Percentiles rank a stretch among this genome's conserved stretches.
These are phyloP conservation scores for Entomobrya proxima DNA, from an alignment of 2,888 invertebrate species.

Conservation along the genomic window DNA sequence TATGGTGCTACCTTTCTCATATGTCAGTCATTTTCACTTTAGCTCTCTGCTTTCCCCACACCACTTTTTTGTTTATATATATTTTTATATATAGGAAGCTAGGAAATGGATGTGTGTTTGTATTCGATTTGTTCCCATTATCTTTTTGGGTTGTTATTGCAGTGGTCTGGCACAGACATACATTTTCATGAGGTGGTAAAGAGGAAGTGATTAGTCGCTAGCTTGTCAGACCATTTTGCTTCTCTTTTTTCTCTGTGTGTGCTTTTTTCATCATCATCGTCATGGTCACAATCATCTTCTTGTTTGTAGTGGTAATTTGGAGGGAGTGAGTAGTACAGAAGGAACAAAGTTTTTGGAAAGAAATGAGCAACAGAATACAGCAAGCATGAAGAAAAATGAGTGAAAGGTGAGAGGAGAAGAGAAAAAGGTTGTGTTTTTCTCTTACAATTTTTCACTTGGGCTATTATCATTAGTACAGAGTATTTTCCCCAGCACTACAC, in stretches of 20 bases:
- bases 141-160: constrained; percentile 5
- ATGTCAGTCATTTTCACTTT: constrained; percentile 1
- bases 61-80: not conserved
- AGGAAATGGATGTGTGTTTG: not conserved
- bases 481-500: not conserved
- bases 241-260: constrained; percentile 13
- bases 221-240: constrained; percentile 53
- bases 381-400: not conserved
- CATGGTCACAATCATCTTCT: not conserved
- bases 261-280: constrained; percentile 36
- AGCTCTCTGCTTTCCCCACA: not conserved
- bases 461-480: constrained; percentile 8
- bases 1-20: not conserved
- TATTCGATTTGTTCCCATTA: constrained; percentile 47
- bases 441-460: not conserved
- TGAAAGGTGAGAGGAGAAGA: not conserved
- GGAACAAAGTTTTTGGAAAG: not conserved
- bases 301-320: not conserved
- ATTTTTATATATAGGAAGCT: not conserved
- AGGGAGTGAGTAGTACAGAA: not conserved
- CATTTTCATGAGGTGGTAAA: constrained; percentile 59
- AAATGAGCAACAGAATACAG: not conserved
- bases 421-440: not conserved
- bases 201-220: constrained; percentile 64
- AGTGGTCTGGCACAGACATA: not conserved